Evolutionary conservation across 2,113 vertebrate species (phyloP).

Genomic region (Candoia aspera): DNA sequence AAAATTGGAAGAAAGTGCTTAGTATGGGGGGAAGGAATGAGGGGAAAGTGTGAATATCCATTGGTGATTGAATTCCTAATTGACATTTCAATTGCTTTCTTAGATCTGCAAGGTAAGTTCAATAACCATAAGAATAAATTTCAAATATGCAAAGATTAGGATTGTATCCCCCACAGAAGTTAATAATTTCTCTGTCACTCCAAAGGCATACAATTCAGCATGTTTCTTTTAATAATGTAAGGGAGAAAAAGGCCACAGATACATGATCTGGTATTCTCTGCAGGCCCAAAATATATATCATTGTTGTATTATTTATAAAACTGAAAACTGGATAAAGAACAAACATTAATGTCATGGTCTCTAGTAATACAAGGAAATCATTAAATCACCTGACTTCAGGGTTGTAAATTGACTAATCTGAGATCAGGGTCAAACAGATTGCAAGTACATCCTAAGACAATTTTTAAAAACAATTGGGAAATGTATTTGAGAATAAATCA

Average conservation of each 20-base stretch:
- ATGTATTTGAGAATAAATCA: background rate
- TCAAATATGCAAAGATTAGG: conserved; percentile 14
- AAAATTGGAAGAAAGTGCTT: conserved; percentile 5
- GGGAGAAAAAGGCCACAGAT: background rate
- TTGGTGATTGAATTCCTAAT: conserved; percentile 10
- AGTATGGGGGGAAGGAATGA: background rate
- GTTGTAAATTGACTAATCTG: background rate
- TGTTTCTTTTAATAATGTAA: conserved; percentile 2
- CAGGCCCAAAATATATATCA: background rate
- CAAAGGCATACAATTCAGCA: conserved; percentile 1
- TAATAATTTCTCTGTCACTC: conserved; percentile 20
- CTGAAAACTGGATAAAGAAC: background rate
- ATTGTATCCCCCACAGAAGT: background rate
- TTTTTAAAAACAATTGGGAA: background rate
- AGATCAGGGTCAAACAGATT: background rate
- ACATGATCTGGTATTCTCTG: background rate
- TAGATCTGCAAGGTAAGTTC: conserved; percentile 28
- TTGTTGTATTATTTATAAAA: background rate
- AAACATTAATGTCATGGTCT: background rate
- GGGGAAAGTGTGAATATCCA: background rate
- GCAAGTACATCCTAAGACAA: background rate
- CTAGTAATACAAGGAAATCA: background rate
- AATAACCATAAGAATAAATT: conserved; percentile 20
- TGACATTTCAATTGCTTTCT: conserved; percentile 6
- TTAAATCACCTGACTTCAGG: background rate